Evolutionary conservation across 2,113 vertebrate species (phyloP).

Genomic region (Channa argus): DNA sequence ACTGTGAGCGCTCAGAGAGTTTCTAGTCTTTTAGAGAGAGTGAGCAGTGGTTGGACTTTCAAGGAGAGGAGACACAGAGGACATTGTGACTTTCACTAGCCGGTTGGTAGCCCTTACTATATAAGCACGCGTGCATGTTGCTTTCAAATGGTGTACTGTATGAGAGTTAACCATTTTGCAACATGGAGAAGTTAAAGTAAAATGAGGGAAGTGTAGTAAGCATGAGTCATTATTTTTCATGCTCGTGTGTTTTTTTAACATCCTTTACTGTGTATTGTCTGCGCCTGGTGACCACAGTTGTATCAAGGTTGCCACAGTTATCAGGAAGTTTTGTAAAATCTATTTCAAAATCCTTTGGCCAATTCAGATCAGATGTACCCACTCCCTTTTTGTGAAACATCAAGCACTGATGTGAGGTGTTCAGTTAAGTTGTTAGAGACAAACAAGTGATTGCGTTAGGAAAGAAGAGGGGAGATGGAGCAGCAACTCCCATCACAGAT

Average conservation of each 20-base stretch:
- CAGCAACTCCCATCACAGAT: slow-evolving; percentile 36
- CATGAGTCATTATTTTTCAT: slow-evolving; percentile 17
- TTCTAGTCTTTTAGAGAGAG: too few relatives aligned
- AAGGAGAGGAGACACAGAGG: neutral
- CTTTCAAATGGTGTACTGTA: neutral
- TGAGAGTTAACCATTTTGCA: slow-evolving; percentile 37
- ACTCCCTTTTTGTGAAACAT: neutral
- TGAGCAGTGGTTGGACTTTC: neutral
- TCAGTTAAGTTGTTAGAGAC: neutral
- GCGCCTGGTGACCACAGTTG: neutral
- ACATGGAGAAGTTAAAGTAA: slow-evolving; percentile 55
- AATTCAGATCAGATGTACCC: neutral
- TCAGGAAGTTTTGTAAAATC: slow-evolving; percentile 27
- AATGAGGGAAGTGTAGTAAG: slow-evolving; percentile 60
- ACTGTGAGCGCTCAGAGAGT: too few relatives aligned
- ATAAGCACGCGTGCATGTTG: neutral
- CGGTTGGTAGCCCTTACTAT: neutral
- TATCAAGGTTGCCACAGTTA: slow-evolving; percentile 13
- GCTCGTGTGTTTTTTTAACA: slow-evolving; percentile 16
- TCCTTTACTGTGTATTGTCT: slow-evolving; percentile 31
- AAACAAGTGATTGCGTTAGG: neutral
- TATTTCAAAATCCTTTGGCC: slow-evolving; percentile 34
- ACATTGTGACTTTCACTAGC: neutral
- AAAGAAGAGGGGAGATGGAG: neutral
- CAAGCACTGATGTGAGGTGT: neutral